Conservation (phyloP, 2,113 vertebrate genomes). For the Xerus inauris region DNA sequence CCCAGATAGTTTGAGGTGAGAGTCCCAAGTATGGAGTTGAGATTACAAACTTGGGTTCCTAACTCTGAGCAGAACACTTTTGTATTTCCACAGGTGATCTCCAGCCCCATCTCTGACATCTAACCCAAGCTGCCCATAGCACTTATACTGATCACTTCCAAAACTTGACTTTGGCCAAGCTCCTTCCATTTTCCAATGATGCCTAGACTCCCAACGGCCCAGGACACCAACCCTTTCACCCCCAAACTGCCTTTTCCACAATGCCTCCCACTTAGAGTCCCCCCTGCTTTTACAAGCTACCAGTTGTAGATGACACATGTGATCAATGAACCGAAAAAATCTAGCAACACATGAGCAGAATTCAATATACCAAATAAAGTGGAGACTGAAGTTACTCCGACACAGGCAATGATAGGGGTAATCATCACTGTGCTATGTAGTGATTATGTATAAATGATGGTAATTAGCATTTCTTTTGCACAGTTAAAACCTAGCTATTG, state of each 20-base stretch:
- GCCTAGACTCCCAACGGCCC: neutral
- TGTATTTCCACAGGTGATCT: neutral
- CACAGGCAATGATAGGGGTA: conserved; percentile 6
- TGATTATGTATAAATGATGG: conserved; percentile 63
- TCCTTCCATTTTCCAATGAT: neutral
- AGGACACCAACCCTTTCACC: neutral
- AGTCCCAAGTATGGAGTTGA: neutral
- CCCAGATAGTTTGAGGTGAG: neutral
- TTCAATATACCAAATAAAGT: neutral
- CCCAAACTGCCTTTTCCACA: neutral
- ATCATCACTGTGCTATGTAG: conserved; percentile 7
- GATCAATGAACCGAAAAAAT: neutral
- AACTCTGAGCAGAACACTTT: neutral
- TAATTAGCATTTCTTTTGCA: conserved; percentile 66
- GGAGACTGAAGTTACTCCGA: neutral
- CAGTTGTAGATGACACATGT: neutral
- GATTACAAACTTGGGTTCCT: neutral
- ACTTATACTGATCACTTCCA: neutral
- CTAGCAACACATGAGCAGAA: conserved; percentile 10
- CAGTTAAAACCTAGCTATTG: neutral
- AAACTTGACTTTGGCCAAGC: neutral
- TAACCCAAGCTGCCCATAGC: neutral
- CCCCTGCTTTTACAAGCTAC: neutral
- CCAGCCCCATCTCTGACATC: neutral
- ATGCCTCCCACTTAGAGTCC: neutral